Evolutionary conservation across 2,797 vertebrate species (phyloP).

Genomic region (Amazona finschi): DNA sequence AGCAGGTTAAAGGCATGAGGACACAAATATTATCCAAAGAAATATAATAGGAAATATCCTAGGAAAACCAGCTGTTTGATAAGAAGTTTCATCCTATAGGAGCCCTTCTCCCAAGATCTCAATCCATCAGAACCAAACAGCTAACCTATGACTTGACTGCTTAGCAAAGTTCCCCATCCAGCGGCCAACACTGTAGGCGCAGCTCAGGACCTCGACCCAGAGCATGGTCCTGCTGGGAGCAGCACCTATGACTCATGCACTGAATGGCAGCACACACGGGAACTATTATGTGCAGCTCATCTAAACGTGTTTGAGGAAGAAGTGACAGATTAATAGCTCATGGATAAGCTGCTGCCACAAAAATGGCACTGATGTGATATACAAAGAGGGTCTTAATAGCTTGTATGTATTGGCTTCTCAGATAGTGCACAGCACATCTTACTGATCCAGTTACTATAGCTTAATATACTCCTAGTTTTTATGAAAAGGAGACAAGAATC

Average conservation of each 20-base stretch:
- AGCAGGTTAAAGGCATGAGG: not conserved
- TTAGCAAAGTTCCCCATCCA: conserved; percentile 44
- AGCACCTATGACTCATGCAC: rapidly evolving
- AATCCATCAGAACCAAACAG: not conserved
- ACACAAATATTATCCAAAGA: not conserved
- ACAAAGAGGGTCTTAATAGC: not conserved
- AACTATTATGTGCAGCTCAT: not conserved
- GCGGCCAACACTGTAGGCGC: not conserved
- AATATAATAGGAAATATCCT: not conserved
- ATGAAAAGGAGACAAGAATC: not conserved
- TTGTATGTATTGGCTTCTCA: not conserved
- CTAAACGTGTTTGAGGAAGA: not conserved
- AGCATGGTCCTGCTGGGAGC: rapidly evolving
- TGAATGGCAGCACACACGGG: not conserved
- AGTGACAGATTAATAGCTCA: not conserved
- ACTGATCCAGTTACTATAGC: not conserved
- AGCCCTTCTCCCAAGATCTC: not conserved
- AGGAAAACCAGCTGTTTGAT: not conserved
- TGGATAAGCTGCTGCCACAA: not conserved
- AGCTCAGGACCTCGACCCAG: not conserved
- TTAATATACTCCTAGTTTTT: not conserved
- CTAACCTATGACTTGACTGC: not conserved
- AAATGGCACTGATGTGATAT: rapidly evolving
- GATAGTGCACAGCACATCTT: not conserved
- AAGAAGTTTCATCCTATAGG: not conserved